Percentiles rank a stretch among this genome's conserved stretches.
Evolutionary conservation across 2,888 invertebrate genomes (phyloP).

Genomic region (Acanthopleura granulata): DNA sequence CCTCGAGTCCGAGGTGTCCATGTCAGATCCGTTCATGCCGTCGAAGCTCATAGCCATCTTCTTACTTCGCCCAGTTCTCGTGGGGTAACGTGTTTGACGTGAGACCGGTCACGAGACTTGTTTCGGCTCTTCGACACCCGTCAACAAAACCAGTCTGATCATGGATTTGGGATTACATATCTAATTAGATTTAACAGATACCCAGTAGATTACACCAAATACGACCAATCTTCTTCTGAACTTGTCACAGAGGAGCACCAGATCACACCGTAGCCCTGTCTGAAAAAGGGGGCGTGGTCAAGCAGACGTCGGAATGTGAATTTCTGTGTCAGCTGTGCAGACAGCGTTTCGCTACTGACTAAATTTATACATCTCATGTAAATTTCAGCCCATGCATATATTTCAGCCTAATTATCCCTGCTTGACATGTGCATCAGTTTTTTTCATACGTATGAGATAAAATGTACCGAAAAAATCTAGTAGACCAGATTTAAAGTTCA

Average conservation of each 20-base stretch:
- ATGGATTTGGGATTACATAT: background rate
- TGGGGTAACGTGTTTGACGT: slow-evolving; percentile 58
- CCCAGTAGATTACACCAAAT: background rate
- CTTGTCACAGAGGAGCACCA: background rate
- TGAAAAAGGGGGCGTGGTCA: slow-evolving; percentile 19
- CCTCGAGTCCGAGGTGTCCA: slow-evolving; percentile 67
- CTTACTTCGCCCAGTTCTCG: slow-evolving; percentile 65
- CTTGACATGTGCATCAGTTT: background rate
- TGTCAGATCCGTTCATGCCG: slow-evolving; percentile 65
- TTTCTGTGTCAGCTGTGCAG: background rate
- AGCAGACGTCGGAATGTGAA: background rate
- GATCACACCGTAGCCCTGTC: background rate
- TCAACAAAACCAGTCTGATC: slow-evolving; percentile 13
- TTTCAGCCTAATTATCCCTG: background rate
- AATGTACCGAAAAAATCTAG: background rate
- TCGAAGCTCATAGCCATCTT: slow-evolving; percentile 65
- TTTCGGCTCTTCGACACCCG: slow-evolving; percentile 24
- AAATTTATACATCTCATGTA: background rate
- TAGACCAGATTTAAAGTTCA: too few relatives aligned
- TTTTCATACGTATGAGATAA: background rate
- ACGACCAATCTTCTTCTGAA: background rate
- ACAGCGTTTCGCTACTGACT: background rate
- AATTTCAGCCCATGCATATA: background rate
- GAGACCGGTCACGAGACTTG: slow-evolving; percentile 52
- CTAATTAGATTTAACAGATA: slow-evolving; percentile 1